phyloP scores from a whole-genome alignment of 2,113 vertebrate genomes.

The Neotragus moschatus region DNA sequence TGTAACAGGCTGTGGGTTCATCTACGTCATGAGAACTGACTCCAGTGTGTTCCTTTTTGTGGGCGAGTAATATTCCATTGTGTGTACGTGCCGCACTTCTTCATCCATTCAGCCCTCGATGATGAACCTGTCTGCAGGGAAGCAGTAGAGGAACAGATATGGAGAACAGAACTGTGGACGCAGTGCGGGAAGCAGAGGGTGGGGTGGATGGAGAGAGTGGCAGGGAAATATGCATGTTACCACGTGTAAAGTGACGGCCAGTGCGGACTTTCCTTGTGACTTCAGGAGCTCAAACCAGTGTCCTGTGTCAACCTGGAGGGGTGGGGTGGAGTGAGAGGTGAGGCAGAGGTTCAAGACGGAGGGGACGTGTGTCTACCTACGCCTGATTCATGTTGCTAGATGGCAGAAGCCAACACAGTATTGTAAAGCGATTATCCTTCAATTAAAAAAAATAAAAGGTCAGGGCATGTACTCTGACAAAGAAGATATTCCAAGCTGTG shows the following conservation, averaged over 20 bases:
- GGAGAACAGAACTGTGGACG: not conserved
- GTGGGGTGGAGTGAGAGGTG: not conserved
- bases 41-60: not conserved
- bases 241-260: not conserved
- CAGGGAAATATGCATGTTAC: rapidly evolving
- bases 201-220: not conserved
- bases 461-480: not conserved
- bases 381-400: not conserved
- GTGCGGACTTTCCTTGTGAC: not conserved
- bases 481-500: not conserved
- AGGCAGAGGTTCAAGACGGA: not conserved
- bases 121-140: not conserved
- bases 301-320: not conserved
- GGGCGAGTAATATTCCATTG: not conserved
- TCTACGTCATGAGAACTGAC: not conserved
- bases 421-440: not conserved
- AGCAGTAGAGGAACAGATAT: not conserved
- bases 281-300: not conserved
- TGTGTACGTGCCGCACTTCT: rapidly evolving
- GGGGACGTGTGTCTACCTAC: not conserved
- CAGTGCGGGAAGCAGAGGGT: not conserved
- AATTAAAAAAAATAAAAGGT: not conserved
- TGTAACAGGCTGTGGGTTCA: not conserved
- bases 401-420: not conserved
- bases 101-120: not conserved